Base-by-base conservation (phyloP, 2,888 invertebrate genomes). In the Unio pictorum region DNA sequence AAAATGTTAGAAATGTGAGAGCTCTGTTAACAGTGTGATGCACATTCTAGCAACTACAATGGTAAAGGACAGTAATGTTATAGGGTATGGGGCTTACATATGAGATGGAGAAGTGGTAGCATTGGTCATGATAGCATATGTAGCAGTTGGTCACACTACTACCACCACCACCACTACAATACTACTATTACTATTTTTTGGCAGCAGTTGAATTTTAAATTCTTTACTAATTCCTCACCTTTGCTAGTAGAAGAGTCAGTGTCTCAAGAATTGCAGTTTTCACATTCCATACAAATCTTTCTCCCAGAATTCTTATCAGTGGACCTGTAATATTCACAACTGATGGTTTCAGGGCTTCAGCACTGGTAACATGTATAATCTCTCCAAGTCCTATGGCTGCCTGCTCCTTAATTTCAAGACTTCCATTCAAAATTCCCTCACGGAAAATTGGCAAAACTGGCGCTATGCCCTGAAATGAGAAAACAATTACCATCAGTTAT, bases 281-380 rank as follows among this genome's bases (percentile, higher is more conserved):
- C 1, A 99, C 96, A 84, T 95, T 96, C 86, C 95, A 94, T 86
- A 95, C 95, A 91, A 98, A 99, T 73, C 98, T 93, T 90, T 98
- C 97, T 17, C 99, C 99, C 67, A 99, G 93, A 89, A 99, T 98
- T 85, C 99, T 93, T 91, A 99, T 99, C 75, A 99, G 92, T 0
- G 99, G 99, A 0, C 99, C 99, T 6, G 99, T 99, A 84, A 99
- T 96, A 89, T 97, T 95, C 74, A 99, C 95, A 5, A 99, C 98
- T 64, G 98, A 98, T 0, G 98, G 95, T 90, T 97, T 97, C 69
- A 99, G 91, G 7, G 98, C 96, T 67, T 94, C 92, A 0, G 97
- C 93, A 78, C 94, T 95, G 8, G 98, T 97, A 72, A 95, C 91
- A 85, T 92, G 93, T 86, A 97, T 96, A 23, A 96, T 93, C 89